A percentile compares a stretch with the other conserved stretches of the same genome.
Evolutionary conservation across 2,888 invertebrate species (phyloP).

Genomic region (Cheiracanthium punctorium): DNA sequence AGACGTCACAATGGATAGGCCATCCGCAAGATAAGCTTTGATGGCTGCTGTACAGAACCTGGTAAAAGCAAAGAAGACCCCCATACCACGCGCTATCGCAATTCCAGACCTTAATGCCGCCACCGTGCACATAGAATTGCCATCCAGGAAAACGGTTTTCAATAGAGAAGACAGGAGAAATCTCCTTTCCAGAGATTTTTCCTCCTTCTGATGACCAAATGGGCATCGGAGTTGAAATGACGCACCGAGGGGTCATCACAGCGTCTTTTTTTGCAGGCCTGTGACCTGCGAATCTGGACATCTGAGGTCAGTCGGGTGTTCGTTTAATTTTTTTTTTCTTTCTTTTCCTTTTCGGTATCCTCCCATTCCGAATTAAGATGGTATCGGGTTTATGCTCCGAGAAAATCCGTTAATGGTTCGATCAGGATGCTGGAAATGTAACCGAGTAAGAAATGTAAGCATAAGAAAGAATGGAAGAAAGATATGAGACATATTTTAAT

Average conservation of each 20-base stretch:
- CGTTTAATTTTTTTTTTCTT: constrained; percentile 17
- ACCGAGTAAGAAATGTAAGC: constrained; percentile 24
- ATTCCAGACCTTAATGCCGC: constrained; percentile 38
- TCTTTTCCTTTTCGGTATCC: constrained; percentile 29
- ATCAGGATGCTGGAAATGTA: constrained; percentile 39
- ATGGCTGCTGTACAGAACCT: constrained; percentile 55
- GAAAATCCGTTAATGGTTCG: constrained; percentile 66
- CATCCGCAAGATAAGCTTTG: constrained; percentile 66
- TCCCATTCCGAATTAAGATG: constrained; percentile 54
- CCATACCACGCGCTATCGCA: constrained; percentile 67
- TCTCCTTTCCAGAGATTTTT: constrained; percentile 20
- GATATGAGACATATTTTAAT: constrained; percentile 8
- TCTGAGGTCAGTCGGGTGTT: constrained; percentile 14
- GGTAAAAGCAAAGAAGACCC: constrained; percentile 28
- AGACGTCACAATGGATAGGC: constrained; percentile 56
- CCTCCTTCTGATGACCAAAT: constrained; percentile 45
- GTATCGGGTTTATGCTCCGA: constrained; percentile 62
- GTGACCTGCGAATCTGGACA: constrained; percentile 53
- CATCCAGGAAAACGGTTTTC: constrained; percentile 67
- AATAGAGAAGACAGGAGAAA: constrained; percentile 58
- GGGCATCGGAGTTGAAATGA: constrained; percentile 63
- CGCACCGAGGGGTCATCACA: constrained; percentile 66
- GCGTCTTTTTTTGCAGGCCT: constrained; percentile 32
- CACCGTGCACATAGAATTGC: constrained; percentile 39
- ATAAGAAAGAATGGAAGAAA: constrained; percentile 1